Percentiles rank a stretch among this genome's conserved stretches.
phyloP scores from a whole-genome alignment of 37 sponge, comb jelly and placozoan species.

The Theonella swinhoei region DNA sequence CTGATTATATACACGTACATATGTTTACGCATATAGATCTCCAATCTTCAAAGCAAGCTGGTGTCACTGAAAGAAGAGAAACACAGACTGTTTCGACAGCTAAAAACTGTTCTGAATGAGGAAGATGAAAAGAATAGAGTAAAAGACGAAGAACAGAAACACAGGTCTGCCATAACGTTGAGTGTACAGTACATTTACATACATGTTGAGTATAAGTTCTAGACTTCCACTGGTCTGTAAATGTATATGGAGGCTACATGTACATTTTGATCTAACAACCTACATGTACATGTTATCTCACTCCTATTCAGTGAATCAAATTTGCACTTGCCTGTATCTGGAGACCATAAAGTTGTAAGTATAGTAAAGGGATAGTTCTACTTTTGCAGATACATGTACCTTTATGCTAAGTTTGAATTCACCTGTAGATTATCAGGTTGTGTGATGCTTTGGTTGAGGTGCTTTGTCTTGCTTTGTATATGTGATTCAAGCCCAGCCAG shows the following conservation, averaged over 20 bases:
- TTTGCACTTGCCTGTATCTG: too few relatives aligned
- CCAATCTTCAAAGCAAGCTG: conserved; percentile 8
- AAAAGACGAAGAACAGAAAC: conserved; percentile 16
- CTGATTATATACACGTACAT: neutral
- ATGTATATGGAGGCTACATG: conserved; percentile 14
- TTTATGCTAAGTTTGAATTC: neutral
- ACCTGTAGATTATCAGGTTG: too few relatives aligned
- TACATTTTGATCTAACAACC: neutral
- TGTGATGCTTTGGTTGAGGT: too few relatives aligned
- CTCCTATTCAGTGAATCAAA: neutral
- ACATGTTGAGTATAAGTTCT: too few relatives aligned
- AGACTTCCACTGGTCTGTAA: too few relatives aligned
- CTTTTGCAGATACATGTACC: neutral
- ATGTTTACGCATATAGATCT: conserved; percentile 19
- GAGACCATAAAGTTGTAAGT: too few relatives aligned
- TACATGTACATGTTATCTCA: neutral
- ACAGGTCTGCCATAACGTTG: neutral
- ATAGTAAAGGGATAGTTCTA: neutral
- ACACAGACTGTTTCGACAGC: conserved; percentile 61
- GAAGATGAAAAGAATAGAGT: conserved; percentile 64
- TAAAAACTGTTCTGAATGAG: conserved; percentile 62
- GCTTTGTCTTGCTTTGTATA: too few relatives aligned
- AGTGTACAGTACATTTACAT: neutral
- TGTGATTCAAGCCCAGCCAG: neutral
- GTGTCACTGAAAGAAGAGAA: conserved; percentile 60